phyloP scores from a whole-genome alignment of 2,113 vertebrate genomes.

The Muscicapa adusta region DNA sequence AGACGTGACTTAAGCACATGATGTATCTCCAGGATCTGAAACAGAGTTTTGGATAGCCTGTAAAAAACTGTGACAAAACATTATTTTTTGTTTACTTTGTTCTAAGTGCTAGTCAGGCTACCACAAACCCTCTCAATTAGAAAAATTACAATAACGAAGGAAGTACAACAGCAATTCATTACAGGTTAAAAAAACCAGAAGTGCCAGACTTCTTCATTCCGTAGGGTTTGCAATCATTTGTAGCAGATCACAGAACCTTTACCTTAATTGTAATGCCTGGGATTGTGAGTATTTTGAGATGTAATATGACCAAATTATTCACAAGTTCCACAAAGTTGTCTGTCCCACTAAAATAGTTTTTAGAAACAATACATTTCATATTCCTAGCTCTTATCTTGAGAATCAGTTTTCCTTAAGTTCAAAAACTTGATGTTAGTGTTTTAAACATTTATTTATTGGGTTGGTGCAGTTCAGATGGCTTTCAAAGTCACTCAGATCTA shows the following conservation, averaged over 20 bases:
- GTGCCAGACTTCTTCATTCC: background rate
- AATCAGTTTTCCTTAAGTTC: background rate
- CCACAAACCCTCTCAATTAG: background rate
- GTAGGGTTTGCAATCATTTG: background rate
- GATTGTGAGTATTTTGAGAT: background rate
- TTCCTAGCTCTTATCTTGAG: background rate
- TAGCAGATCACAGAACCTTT: background rate
- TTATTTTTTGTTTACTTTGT: background rate
- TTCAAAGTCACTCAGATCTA: background rate
- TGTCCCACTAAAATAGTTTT: background rate
- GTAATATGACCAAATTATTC: background rate
- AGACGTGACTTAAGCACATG: background rate
- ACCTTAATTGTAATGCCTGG: background rate
- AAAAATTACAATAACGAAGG: background rate
- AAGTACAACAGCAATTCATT: background rate
- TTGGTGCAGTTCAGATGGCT: background rate
- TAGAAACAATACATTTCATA: background rate
- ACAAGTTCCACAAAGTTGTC: background rate
- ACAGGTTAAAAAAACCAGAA: background rate
- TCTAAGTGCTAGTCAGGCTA: background rate
- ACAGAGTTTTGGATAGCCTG: background rate
- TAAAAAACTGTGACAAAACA: background rate
- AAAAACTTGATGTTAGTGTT: background rate
- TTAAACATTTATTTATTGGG: background rate
- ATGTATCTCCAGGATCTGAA: background rate